A percentile compares a stretch with the other conserved stretches of the same genome.
Conservation (phyloP, 2,113 vertebrate species). For the Amblyopsis rosae region DNA sequence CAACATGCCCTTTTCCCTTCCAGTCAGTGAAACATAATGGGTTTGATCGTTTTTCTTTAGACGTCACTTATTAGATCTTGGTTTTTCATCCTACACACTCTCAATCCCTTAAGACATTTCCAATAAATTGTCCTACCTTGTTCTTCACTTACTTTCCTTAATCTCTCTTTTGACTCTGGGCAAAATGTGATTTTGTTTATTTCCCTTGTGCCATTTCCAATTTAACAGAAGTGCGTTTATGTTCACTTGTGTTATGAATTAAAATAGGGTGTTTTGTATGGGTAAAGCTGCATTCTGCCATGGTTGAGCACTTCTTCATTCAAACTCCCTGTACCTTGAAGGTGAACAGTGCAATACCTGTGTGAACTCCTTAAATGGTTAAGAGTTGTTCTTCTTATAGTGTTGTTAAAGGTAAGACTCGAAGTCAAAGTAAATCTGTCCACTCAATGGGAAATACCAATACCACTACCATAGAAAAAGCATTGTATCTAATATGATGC, state of each 20-base stretch:
- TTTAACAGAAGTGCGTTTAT: conserved; percentile 68
- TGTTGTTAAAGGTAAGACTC: conserved; percentile 54
- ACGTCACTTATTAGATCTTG: conserved; percentile 20
- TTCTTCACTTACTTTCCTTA: conserved; percentile 62
- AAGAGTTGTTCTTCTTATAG: conserved; percentile 45
- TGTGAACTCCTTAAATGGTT: conserved; percentile 61
- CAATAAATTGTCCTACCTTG: conserved; percentile 59
- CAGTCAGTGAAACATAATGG: conserved; percentile 60
- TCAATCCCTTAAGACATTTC: conserved; percentile 52
- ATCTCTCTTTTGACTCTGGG: conserved; percentile 60
- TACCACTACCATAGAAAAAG: neutral
- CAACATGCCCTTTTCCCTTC: conserved; percentile 71
- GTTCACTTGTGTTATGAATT: conserved; percentile 66
- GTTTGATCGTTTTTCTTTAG: conserved; percentile 22
- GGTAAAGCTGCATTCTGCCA: conserved; percentile 51
- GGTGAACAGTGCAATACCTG: conserved; percentile 58
- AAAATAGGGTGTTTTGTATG: conserved; percentile 64
- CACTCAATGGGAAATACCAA: conserved; percentile 30
- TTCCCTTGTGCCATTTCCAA: conserved; percentile 58
- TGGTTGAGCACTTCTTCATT: conserved; percentile 66
- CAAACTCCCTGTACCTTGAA: conserved; percentile 66
- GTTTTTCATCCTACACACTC: conserved; percentile 12
- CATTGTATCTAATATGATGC: conserved; percentile 25
- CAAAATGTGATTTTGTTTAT: conserved; percentile 60
- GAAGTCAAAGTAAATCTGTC: conserved; percentile 34